phyloP scores from a whole-genome alignment of 2,113 vertebrate species.

The Pseudopipra pipra region DNA sequence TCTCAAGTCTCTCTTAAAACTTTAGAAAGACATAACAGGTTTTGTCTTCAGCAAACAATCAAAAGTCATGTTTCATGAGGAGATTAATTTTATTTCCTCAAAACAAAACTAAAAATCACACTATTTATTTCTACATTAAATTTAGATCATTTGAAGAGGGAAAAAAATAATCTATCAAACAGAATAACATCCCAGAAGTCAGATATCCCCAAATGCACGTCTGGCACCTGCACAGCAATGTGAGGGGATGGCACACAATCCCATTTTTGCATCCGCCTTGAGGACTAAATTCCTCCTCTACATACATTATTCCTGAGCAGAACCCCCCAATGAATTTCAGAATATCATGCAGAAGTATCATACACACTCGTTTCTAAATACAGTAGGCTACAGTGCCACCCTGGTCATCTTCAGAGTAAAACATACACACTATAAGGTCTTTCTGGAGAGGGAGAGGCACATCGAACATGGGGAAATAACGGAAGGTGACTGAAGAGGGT shows the following conservation, averaged over 20 bases:
- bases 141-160: background rate
- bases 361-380: background rate
- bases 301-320: background rate
- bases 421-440: fast-evolving
- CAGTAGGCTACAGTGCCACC: background rate
- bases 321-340: background rate
- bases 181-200: background rate
- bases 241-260: background rate
- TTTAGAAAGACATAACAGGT: background rate
- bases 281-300: background rate
- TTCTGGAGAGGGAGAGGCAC: background rate
- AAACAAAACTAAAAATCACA: background rate
- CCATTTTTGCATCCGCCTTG: background rate
- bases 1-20: background rate
- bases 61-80: background rate
- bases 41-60: background rate
- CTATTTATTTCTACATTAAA: background rate
- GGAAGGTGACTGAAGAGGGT: background rate
- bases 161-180: background rate
- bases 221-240: background rate
- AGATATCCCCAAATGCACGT: background rate
- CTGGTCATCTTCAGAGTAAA: background rate
- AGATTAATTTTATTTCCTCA: background rate
- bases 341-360: background rate
- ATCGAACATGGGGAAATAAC: background rate